phyloP scores from a whole-genome alignment of 1,140 invertebrate genomes.

The Drosophila ercepeae region DNA sequence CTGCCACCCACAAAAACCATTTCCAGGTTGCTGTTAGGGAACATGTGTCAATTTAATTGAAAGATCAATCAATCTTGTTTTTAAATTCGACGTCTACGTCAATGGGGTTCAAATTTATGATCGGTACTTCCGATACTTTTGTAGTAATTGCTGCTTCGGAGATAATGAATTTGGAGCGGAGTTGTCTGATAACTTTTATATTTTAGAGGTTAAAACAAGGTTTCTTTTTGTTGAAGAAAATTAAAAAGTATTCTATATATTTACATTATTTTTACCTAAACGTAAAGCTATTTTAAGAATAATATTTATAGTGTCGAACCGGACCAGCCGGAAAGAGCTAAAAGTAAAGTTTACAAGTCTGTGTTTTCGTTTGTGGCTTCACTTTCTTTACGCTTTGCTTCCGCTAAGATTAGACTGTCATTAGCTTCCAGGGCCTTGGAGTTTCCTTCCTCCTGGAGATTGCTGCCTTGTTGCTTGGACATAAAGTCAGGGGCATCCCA shows the following conservation, averaged over 20 bases:
- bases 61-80: conserved; percentile 30
- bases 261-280: conserved; percentile 9
- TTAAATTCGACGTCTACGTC: conserved; percentile 6
- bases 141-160: conserved; percentile 9
- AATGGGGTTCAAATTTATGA: conserved; percentile 14
- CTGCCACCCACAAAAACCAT: background rate
- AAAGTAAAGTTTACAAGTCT: background rate
- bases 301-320: background rate
- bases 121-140: conserved; percentile 16
- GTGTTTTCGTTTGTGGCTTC: background rate
- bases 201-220: conserved; percentile 9
- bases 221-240: background rate
- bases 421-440: conserved; percentile 37
- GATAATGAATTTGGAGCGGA: conserved; percentile 7
- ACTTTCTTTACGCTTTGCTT: conserved; percentile 10
- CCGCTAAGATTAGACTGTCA: background rate
- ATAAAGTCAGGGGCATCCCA: conserved; percentile 86
- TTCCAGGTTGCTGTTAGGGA: conserved; percentile 13
- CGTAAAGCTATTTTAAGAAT: conserved; percentile 20
- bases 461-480: background rate
- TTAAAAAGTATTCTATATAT: background rate
- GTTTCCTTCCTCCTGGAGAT: conserved; percentile 36
- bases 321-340: conserved; percentile 28
- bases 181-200: background rate
- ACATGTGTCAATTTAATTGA: conserved; percentile 38